Conservation (phyloP, 23 tunicate species). For the Trididemnum miniatum region DNA sequence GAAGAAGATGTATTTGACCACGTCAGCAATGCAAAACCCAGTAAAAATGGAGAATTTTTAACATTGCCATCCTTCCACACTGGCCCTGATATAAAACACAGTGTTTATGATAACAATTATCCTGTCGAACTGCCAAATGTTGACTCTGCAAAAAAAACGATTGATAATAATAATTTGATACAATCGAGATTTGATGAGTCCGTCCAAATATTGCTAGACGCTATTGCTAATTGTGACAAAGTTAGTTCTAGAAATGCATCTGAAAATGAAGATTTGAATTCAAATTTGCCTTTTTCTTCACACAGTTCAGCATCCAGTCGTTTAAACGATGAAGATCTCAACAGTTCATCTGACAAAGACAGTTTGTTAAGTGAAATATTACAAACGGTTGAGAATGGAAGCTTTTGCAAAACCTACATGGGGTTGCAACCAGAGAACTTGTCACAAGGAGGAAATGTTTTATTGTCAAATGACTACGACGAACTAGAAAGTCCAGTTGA, state of each 20-base stretch:
- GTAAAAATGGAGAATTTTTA: background rate
- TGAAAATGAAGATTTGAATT: background rate
- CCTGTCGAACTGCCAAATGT: background rate
- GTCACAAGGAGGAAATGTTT: background rate
- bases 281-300: background rate
- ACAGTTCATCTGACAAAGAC: background rate
- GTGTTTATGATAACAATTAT: slow-evolving; percentile 59
- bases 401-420: slow-evolving; percentile 24
- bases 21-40: background rate
- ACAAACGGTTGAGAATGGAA: background rate
- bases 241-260: slow-evolving; percentile 23
- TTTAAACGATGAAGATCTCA: background rate
- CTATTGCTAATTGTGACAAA: slow-evolving; percentile 76
- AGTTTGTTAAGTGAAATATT: slow-evolving; percentile 35
- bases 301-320: background rate
- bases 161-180: background rate
- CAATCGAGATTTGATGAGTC: slow-evolving; percentile 78
- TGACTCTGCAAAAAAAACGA: background rate
- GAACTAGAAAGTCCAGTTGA: slow-evolving; percentile 53
- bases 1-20: slow-evolving; percentile 1
- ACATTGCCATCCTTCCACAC: background rate
- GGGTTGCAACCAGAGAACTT: background rate
- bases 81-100: slow-evolving; percentile 10
- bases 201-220: slow-evolving; percentile 56
- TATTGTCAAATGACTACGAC: slow-evolving; percentile 35